Base-by-base conservation (phyloP, 1,140 invertebrate species). In the Lasaia peninsularis region DNA sequence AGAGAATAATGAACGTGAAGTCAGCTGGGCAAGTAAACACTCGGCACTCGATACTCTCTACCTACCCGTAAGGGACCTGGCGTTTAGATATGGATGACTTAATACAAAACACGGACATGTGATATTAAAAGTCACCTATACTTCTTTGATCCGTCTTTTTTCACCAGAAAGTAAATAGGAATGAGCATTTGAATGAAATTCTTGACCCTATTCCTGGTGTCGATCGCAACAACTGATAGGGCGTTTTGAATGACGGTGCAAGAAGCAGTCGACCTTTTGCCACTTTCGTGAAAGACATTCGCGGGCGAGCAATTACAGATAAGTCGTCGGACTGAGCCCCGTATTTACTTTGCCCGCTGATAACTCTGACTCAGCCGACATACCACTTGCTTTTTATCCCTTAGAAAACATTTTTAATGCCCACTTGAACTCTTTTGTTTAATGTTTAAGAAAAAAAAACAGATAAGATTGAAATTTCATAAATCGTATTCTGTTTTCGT, bases 281-380 rank as follows among this genome's bases (percentile, higher is more conserved):
- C 62, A 73, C 68, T 80, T 82, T 73, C 80, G 79, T 86, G 75
- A 88, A 86, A 88, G 83, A 82, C 81, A 86, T 82, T 85, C 80
- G 73, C 72, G 77, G 71, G 76, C 78, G 79, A 74, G 83, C 85
- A 88, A 88, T 88, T 86, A 86, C 63, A 88, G 85, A 88, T 88
- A 88, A 88, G 85, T 85, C 82, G 73, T 65, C 67, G 70, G 69
- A 85, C 75, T 86, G 78, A 80, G 80, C 70, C 65, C 44, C 65
- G 73, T 85, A 84, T 88, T 86, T 85, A 81, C 82, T 74, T 64
- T 62, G 68, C 57, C 49, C 34, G 35, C 64, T 71, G 82, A 81
- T 82, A 80, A 75, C 69, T 6, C 12, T 14, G 34, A 12, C 12
- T 18, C 16, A 10, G 37, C 14, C 37, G 37, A 40, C 4, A 16